Conservation (phyloP, 2,113 vertebrate species). For the Phodopus roborovskii region DNA sequence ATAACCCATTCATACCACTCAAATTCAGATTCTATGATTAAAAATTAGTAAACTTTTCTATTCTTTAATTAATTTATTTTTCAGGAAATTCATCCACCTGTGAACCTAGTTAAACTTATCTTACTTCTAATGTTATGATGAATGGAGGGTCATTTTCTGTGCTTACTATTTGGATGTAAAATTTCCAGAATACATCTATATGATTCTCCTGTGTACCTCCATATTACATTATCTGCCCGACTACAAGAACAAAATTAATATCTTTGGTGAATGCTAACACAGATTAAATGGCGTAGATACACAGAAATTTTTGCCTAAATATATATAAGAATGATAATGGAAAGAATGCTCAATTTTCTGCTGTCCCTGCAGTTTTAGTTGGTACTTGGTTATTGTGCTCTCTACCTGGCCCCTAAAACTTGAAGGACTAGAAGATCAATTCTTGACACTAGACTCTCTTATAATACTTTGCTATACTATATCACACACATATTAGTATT, state of each 20-base stretch:
- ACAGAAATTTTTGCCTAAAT: background rate
- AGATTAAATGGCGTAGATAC: background rate
- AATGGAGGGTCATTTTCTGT: background rate
- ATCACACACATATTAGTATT: background rate
- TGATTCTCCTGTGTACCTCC: background rate
- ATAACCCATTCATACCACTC: background rate
- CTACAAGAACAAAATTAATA: background rate
- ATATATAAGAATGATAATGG: background rate
- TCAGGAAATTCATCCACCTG: fast-evolving
- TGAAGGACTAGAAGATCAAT: background rate
- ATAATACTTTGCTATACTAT: too few species aligned
- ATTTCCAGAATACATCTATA: background rate
- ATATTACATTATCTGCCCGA: background rate
- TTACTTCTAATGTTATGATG: background rate
- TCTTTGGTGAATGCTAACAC: background rate
- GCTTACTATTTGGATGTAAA: background rate
- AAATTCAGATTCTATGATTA: background rate
- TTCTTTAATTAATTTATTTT: background rate
- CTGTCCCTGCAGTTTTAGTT: background rate
- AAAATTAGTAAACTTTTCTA: background rate
- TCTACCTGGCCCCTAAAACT: background rate
- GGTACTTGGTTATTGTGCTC: background rate
- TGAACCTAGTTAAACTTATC: background rate
- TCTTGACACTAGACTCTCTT: background rate
- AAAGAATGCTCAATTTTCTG: background rate